Evolutionary conservation across 2,113 vertebrate species (phyloP).

Genomic region (Sinocyclocheilus grahami): DNA sequence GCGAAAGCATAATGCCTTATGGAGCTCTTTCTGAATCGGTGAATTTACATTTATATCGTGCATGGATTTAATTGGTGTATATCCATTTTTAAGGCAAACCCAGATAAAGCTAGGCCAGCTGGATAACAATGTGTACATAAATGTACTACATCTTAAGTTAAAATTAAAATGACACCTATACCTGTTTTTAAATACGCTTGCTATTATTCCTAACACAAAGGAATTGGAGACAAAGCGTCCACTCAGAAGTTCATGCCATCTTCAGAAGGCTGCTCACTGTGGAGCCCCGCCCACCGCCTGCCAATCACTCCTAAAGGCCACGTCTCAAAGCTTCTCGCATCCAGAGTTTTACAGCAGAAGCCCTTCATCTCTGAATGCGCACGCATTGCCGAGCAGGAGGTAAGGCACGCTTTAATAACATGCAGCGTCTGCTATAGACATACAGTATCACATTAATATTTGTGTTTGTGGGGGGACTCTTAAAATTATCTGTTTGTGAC

Average conservation of each 20-base stretch:
- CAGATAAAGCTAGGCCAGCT: too few relatives aligned
- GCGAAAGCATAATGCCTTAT: background rate
- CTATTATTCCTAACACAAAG: background rate
- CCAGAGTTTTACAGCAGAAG: background rate
- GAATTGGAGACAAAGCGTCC: background rate
- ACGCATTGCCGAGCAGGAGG: background rate
- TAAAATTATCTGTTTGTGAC: background rate
- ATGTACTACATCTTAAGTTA: too few relatives aligned
- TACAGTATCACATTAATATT: too few relatives aligned
- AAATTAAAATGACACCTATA: background rate
- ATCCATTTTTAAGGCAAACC: background rate
- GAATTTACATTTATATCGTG: background rate
- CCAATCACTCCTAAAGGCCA: slow-evolving; percentile 47
- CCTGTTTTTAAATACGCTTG: background rate
- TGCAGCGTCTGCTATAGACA: background rate
- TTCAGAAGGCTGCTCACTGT: background rate
- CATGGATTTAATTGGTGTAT: background rate
- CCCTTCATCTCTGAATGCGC: background rate
- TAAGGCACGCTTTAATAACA: background rate
- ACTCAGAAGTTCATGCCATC: background rate
- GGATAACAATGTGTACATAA: background rate
- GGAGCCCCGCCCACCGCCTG: slow-evolving; percentile 42
- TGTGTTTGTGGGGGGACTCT: background rate
- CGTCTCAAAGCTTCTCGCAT: slow-evolving; percentile 39
- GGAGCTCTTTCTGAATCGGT: background rate